A percentile compares a stretch with the other conserved stretches of the same genome.
Conservation (phyloP, 2,113 vertebrate genomes). For the Datnioides undecimradiatus region DNA sequence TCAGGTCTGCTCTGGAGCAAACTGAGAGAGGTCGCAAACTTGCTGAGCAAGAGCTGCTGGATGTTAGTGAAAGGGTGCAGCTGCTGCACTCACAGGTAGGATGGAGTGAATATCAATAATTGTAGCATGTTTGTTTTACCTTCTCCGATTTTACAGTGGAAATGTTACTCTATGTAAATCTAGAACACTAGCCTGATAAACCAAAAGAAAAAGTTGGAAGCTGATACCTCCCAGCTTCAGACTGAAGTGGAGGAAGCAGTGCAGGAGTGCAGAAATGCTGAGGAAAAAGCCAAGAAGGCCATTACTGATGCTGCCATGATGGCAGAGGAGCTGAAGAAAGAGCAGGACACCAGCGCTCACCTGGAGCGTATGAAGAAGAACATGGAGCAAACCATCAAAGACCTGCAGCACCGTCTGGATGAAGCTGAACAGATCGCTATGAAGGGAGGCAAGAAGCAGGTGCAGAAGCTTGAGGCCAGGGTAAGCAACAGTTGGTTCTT, state of each 20-base stretch:
- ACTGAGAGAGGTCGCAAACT: too few species aligned
- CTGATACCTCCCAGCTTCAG: slow-evolving; percentile 79
- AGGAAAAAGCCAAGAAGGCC: too few species aligned
- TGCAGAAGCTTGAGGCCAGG: slow-evolving; percentile 84
- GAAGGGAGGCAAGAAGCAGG: slow-evolving; percentile 88
- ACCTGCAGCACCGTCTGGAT: slow-evolving; percentile 87
- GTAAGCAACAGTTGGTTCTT: slow-evolving; percentile 14
- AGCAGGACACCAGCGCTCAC: slow-evolving; percentile 92
- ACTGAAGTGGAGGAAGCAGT: slow-evolving; percentile 80
- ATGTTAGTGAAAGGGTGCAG: slow-evolving; percentile 21
- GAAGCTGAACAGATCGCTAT: slow-evolving; percentile 90
- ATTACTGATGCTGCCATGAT: too few species aligned
- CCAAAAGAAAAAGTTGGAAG: background rate
- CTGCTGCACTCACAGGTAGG: slow-evolving; percentile 19
- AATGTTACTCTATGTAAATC: too few species aligned
- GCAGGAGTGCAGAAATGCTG: too few species aligned
- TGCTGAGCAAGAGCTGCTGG: background rate
- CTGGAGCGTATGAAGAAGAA: slow-evolving; percentile 90
- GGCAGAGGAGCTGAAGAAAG: slow-evolving; percentile 94
- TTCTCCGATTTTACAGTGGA: too few species aligned
- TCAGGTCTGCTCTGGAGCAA: background rate
- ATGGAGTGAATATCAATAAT: background rate
- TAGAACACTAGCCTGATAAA: background rate
- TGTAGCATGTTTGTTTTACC: too few species aligned
- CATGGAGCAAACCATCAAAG: slow-evolving; percentile 84